These are phyloP conservation scores for Pterocles gutturalis DNA, from an alignment of 2,113 vertebrate genomes.

Conservation along the genomic window DNA sequence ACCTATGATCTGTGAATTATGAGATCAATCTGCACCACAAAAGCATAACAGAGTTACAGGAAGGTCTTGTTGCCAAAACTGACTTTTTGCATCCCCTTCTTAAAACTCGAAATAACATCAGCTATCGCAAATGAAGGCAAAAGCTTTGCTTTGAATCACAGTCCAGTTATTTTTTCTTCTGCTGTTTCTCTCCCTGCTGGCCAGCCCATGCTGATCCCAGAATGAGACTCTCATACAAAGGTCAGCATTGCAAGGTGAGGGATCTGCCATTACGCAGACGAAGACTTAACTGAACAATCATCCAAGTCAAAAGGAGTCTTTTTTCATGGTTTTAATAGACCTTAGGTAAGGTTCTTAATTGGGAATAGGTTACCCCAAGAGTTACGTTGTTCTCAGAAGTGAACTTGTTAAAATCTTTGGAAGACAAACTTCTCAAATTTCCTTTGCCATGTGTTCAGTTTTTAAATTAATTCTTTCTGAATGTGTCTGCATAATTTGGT, in stretches of 20 bases:
- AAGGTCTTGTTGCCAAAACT: background rate
- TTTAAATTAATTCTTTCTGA: background rate
- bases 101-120: background rate
- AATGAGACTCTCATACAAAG: background rate
- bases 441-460: background rate
- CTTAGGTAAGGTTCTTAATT: background rate
- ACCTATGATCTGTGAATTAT: background rate
- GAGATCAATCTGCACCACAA: background rate
- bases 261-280: background rate
- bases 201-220: background rate
- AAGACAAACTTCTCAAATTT: background rate
- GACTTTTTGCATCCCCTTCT: background rate
- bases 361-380: background rate
- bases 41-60: background rate
- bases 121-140: background rate
- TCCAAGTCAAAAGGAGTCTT: background rate
- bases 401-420: background rate
- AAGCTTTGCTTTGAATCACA: background rate
- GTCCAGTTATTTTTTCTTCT: background rate
- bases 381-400: background rate
- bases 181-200: background rate
- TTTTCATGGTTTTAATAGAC: background rate
- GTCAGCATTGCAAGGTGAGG: background rate
- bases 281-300: background rate
- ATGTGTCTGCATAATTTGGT: background rate